Percentiles rank a stretch among this genome's conserved stretches.
Evolutionary conservation across 2,113 vertebrate species (phyloP).

Genomic region (Montifringilla adamsi): DNA sequence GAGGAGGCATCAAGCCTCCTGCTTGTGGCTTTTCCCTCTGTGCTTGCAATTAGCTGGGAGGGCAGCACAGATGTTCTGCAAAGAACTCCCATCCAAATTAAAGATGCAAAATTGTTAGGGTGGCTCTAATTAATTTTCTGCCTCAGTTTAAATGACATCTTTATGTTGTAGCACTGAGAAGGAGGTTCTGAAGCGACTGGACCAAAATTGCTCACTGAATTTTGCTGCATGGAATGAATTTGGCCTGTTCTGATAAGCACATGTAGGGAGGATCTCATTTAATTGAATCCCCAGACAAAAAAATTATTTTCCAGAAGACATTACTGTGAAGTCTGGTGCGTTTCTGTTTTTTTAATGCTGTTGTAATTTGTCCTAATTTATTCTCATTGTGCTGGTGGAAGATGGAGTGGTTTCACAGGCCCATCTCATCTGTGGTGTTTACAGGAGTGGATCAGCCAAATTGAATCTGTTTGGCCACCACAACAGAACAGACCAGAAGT

Average conservation of each 20-base stretch:
- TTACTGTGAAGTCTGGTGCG: not conserved
- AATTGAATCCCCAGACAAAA: not conserved
- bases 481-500: not conserved
- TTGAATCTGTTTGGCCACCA: not conserved
- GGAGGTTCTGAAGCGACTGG: not conserved
- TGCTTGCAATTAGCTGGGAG: constrained; percentile 17
- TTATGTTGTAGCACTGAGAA: not conserved
- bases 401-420: not conserved
- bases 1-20: not conserved
- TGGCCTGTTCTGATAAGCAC: not conserved
- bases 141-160: not conserved
- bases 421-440: not conserved
- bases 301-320: not conserved
- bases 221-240: not conserved
- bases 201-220: not conserved
- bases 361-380: constrained; percentile 1
- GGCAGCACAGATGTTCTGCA: constrained; percentile 52
- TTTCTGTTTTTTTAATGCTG: not conserved
- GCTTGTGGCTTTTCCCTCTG: not conserved
- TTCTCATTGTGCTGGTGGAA: not conserved
- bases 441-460: not conserved
- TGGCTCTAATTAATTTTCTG: constrained; percentile 46
- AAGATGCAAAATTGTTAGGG: not conserved
- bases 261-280: not conserved
- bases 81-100: not conserved